phyloP scores from a whole-genome alignment of 2,797 vertebrate genomes.

The Macropodus opercularis region DNA sequence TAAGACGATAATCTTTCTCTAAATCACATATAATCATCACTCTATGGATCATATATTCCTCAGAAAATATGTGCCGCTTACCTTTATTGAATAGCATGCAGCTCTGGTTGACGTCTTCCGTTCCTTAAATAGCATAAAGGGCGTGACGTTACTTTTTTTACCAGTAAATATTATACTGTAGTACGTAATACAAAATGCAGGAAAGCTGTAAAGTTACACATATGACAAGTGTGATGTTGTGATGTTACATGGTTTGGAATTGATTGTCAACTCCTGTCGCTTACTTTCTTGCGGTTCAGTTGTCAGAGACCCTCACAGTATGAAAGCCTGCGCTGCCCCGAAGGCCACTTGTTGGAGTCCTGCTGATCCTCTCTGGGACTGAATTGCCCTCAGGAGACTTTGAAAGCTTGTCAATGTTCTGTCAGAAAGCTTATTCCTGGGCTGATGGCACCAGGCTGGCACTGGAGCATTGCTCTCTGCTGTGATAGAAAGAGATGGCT shows the following conservation, averaged over 20 bases:
- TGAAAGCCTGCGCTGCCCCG: slow-evolving; percentile 37
- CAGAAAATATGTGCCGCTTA: not conserved
- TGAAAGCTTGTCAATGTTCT: slow-evolving; percentile 61
- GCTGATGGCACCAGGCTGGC: slow-evolving; percentile 57
- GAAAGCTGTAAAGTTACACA: not conserved
- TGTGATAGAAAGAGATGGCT: slow-evolving; percentile 52
- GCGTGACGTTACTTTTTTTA: slow-evolving; percentile 14
- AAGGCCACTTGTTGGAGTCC: slow-evolving; percentile 58
- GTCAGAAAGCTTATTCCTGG: slow-evolving; percentile 58
- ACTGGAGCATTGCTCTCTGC: slow-evolving; percentile 48
- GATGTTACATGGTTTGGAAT: slow-evolving; percentile 40
- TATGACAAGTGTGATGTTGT: slow-evolving; percentile 1
- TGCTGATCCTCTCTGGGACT: slow-evolving; percentile 56
- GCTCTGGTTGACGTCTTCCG: not conserved
- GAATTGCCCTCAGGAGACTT: slow-evolving; percentile 53
- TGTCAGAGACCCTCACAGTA: slow-evolving; percentile 49
- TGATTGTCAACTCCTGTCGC: slow-evolving; percentile 42
- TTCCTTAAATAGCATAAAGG: slow-evolving; percentile 16
- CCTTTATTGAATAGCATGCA: not conserved
- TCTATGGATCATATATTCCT: slow-evolving; percentile 5
- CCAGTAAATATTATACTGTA: not conserved
- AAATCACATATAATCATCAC: not conserved
- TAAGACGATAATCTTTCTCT: slow-evolving; percentile 5
- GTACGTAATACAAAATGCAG: not conserved
- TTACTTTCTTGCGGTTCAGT: slow-evolving; percentile 35